These are phyloP conservation scores for Rhadinocentrus ornatus DNA, from an alignment of 2,797 vertebrate species.

Conservation along the genomic window DNA sequence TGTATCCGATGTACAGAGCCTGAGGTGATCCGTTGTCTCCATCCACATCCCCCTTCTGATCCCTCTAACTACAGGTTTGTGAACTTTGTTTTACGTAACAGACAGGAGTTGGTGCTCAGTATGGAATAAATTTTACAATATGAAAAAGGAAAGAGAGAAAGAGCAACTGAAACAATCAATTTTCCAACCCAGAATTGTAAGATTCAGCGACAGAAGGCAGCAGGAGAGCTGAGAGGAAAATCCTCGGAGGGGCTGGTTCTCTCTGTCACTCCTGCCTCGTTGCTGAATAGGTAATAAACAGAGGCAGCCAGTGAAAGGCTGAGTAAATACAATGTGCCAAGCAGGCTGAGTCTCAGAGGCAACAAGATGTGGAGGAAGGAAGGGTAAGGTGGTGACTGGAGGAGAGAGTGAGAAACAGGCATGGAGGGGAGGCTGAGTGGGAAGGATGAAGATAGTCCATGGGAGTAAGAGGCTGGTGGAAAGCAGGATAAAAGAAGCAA, in stretches of 20 bases:
- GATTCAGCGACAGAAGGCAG: constrained; percentile 48
- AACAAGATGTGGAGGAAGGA: constrained; percentile 10
- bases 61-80: constrained; percentile 30
- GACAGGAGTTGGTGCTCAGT: constrained; percentile 13
- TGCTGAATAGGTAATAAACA: constrained; percentile 56
- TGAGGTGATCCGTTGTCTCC: constrained; percentile 33
- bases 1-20: constrained; percentile 18
- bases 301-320: constrained; percentile 47
- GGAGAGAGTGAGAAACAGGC: constrained; percentile 7
- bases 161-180: constrained; percentile 39
- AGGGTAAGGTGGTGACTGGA: constrained; percentile 19
- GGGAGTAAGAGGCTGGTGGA: constrained; percentile 7
- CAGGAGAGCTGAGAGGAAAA: constrained; percentile 28
- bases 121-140: constrained; percentile 35
- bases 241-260: constrained; percentile 34
- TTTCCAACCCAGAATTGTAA: constrained; percentile 37
- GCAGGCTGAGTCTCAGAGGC: constrained; percentile 39
- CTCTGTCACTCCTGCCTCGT: constrained; percentile 38
- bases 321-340: constrained; percentile 60
- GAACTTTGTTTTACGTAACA: constrained; percentile 31
- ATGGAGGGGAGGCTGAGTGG: neutral
- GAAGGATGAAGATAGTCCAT: constrained; percentile 10
- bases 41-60: neutral
- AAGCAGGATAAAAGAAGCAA: constrained; percentile 6
- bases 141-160: constrained; percentile 8